Evolutionary conservation across 1,140 invertebrate genomes (phyloP), one percentile per base, ranked within the genome.

Genomic region (Palaemon carinicauda): DNA sequence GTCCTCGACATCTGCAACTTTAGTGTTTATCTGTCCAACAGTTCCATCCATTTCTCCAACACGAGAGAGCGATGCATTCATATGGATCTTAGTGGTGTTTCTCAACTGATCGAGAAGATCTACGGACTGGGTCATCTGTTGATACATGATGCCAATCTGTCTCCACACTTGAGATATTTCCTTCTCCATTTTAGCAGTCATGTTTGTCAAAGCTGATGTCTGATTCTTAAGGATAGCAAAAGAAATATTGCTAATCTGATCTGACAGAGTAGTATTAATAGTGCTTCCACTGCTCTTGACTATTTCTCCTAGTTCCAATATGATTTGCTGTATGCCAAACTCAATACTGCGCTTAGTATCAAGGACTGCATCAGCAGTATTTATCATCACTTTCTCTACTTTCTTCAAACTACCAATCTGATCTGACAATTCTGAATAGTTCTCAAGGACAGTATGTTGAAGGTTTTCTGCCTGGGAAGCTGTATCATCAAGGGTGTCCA

Each of bases 91-190:
- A 1, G 89, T 89, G 54, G 88, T 89, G 81, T 85, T 85, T 91
- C 97, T 95, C n/a, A 96, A 92, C 79, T 94, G 93, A 78, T 95
- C 94, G 4, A 97, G 91, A 3, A 95, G 93, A 60, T 94, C 93
- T 12, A 95, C 94, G 90, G 94, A 97, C 75, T 95, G 94, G 21
- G 94, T 94, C 90, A 97, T 94, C 90, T 97, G 95, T 87, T 95
- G 94, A 91, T 96, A 95, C 95, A 97, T 96, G 21, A 96, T 96
- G 84, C 96, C 95, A 89, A 97, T 96, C 91, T 96, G 96, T 21
- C 95, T 92, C 96, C 96, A 97, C 1, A 97, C 96, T 90, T 96
- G 95, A 81, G 94, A 94, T 91, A 97, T 96, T 90, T 97, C 96
- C 29, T 94, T 92, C 89, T 97, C 96, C 90, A 97, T 94, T 89